These are phyloP conservation scores for Ostrea edulis DNA, from an alignment of 1,140 invertebrate species.

Conservation along the genomic window DNA sequence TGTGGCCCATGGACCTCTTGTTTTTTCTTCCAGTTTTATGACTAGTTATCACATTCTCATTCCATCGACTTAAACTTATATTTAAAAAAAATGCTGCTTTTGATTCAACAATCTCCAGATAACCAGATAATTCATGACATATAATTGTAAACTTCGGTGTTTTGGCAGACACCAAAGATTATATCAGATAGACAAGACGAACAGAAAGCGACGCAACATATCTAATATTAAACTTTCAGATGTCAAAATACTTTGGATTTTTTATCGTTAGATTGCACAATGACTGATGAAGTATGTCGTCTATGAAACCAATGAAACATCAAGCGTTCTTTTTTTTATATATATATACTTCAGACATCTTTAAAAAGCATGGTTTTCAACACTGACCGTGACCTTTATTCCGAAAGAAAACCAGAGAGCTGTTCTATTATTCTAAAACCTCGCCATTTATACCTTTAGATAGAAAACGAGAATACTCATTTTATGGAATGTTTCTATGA, in stretches of 20 bases:
- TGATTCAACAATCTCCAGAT: too few relatives aligned
- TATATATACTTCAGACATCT: not conserved
- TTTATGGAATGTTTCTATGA: too few relatives aligned
- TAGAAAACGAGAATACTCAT: too few relatives aligned
- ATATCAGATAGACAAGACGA: not conserved
- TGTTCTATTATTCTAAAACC: too few relatives aligned
- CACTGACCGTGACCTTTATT: not conserved
- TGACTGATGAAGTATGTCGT: conserved; percentile 23
- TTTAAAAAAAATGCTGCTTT: too few relatives aligned
- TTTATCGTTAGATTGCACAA: conserved; percentile 23
- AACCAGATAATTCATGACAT: not conserved
- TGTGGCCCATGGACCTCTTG: too few relatives aligned
- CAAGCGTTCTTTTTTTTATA: conserved; percentile 24
- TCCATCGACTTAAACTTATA: too few relatives aligned
- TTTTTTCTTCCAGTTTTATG: too few relatives aligned
- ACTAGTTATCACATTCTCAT: too few relatives aligned
- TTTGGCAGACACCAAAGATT: conserved; percentile 22
- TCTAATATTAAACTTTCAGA: conserved; percentile 31
- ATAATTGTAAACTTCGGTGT: not conserved
- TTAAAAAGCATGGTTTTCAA: not conserved
- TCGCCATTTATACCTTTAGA: too few relatives aligned
- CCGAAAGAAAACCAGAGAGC: not conserved
- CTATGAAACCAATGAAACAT: not conserved
- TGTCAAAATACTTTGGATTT: not conserved
- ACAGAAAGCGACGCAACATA: not conserved